These are phyloP conservation scores for Panthera uncia DNA, from an alignment of 2,113 vertebrate genomes.

Conservation along the genomic window DNA sequence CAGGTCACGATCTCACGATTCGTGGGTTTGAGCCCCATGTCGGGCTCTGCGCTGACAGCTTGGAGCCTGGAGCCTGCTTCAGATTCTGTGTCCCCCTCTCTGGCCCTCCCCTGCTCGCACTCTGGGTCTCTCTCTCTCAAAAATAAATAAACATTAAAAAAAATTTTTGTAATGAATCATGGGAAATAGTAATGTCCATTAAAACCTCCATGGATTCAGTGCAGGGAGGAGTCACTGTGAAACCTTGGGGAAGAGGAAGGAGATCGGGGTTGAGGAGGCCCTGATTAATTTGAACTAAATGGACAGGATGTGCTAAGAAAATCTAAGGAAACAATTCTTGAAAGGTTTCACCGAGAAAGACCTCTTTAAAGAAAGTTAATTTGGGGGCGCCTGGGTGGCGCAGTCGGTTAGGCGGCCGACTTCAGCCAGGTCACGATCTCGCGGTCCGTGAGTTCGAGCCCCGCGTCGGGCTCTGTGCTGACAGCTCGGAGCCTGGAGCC, in stretches of 20 bases:
- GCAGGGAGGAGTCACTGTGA: neutral
- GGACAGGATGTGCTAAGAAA: neutral
- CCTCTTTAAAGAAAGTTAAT: neutral
- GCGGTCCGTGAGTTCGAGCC: no score
- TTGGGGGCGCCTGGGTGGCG: no score
- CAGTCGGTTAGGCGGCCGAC: no score
- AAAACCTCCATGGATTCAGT: neutral
- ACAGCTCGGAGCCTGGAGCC: no score
- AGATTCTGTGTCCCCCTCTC: neutral
- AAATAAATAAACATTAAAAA: neutral
- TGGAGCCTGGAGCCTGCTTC: neutral
- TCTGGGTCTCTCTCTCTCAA: neutral
- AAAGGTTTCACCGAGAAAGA: neutral
- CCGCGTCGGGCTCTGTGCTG: no score
- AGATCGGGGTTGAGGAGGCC: neutral
- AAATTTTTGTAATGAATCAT: neutral
- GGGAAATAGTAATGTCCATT: neutral
- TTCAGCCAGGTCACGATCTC: no score
- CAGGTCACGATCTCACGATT: neutral
- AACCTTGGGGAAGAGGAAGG: neutral
- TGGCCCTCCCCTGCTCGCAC: neutral
- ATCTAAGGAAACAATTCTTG: neutral
- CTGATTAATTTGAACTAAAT: neutral
- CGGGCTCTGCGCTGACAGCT: neutral
- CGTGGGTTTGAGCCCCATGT: neutral